Percentiles rank a stretch among this genome's conserved stretches.
These are phyloP conservation scores for Nannospalax galili DNA, from an alignment of 2,113 vertebrate genomes.

Conservation along the genomic window DNA sequence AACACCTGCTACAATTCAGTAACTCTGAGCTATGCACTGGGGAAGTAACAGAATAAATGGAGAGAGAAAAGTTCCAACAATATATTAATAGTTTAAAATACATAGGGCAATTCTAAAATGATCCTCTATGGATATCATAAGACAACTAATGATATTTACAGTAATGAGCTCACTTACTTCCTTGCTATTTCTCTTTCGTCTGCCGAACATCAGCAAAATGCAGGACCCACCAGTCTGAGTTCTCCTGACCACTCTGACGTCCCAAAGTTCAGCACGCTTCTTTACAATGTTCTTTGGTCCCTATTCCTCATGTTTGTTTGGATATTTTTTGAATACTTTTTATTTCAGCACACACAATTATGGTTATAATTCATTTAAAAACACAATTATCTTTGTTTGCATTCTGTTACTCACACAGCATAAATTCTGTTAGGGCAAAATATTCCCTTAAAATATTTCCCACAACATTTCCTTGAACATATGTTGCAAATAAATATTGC, in stretches of 20 bases:
- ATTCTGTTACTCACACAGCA: neutral
- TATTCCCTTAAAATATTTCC: neutral
- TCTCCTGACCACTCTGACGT: neutral
- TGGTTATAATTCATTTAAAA: too few relatives aligned
- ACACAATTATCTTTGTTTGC: too few relatives aligned
- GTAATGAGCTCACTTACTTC: neutral
- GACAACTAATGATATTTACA: neutral
- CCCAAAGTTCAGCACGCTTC: neutral
- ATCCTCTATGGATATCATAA: slow-evolving; percentile 14
- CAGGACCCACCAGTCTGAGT: neutral
- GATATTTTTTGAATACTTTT: too few relatives aligned
- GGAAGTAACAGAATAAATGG: neutral
- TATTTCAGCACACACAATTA: too few relatives aligned
- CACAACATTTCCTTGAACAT: neutral
- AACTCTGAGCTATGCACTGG: neutral
- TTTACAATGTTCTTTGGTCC: neutral
- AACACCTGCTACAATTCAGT: neutral
- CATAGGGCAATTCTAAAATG: slow-evolving; percentile 13
- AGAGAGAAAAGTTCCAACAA: slow-evolving; percentile 35
- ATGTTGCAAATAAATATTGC: neutral
- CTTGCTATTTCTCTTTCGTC: neutral
- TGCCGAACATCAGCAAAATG: neutral
- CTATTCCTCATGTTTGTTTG: neutral
- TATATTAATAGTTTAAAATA: neutral
- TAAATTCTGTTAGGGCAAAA: neutral